Evolutionary conservation across 2,888 invertebrate genomes (phyloP).

Genomic region (Trissolcus japonicus): DNA sequence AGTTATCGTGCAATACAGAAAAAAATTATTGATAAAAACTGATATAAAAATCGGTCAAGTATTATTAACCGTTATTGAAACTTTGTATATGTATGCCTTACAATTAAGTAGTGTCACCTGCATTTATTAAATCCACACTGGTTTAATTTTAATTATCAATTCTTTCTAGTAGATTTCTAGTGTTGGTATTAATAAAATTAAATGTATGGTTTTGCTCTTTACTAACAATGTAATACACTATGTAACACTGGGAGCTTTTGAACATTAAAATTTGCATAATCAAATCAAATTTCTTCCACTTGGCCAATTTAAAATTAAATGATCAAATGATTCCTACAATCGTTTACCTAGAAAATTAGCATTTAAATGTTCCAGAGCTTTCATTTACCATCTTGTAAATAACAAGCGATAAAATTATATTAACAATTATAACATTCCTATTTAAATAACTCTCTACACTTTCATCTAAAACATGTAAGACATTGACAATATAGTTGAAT

Average conservation of each 20-base stretch:
- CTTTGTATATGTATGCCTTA: slow-evolving; percentile 3
- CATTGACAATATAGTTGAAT: slow-evolving; percentile 22
- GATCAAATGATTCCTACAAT: neutral
- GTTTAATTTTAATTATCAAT: slow-evolving; percentile 20
- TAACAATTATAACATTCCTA: slow-evolving; percentile 34
- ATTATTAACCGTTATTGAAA: slow-evolving; percentile 2
- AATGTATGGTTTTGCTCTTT: slow-evolving; percentile 17
- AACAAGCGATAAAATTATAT: slow-evolving; percentile 38
- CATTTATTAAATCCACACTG: slow-evolving; percentile 2
- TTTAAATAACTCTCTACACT: slow-evolving; percentile 38
- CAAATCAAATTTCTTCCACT: too few species aligned
- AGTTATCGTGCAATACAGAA: slow-evolving; percentile 3
- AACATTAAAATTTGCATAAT: slow-evolving; percentile 10
- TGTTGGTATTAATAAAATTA: slow-evolving; percentile 4
- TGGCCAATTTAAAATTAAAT: too few species aligned
- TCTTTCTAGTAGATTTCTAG: slow-evolving; percentile 19
- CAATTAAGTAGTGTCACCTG: slow-evolving; percentile 4
- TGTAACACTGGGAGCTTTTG: slow-evolving; percentile 31
- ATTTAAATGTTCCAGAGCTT: slow-evolving; percentile 28
- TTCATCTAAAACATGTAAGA: slow-evolving; percentile 38
- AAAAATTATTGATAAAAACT: neutral
- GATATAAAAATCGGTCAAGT: neutral
- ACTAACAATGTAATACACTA: slow-evolving; percentile 31
- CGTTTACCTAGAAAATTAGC: neutral
- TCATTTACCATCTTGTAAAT: slow-evolving; percentile 34